Evolutionary conservation across 2,888 invertebrate genomes (phyloP).

Genomic region (Peribatodes rhomboidaria): DNA sequence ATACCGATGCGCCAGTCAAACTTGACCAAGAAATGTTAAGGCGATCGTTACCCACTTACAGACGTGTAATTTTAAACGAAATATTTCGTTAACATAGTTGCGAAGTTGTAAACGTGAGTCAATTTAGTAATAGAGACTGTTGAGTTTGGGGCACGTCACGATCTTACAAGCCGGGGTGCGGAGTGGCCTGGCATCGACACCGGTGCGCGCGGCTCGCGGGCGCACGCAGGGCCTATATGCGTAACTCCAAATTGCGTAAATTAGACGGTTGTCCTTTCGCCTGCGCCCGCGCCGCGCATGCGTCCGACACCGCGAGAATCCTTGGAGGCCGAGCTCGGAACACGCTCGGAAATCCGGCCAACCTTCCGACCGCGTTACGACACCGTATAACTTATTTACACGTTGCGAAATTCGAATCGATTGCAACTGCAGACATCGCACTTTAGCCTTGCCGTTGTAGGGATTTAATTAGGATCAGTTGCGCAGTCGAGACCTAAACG

Average conservation of each 20-base stretch:
- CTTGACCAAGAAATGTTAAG: slow-evolving; percentile 72
- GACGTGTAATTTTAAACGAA: slow-evolving; percentile 67
- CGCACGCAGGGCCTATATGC: slow-evolving; percentile 53
- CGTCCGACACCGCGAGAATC: slow-evolving; percentile 80
- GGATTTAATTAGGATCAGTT: slow-evolving; percentile 86
- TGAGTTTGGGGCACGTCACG: slow-evolving; percentile 67
- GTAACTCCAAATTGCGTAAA: slow-evolving; percentile 68
- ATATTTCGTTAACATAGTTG: slow-evolving; percentile 76
- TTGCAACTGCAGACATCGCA: slow-evolving; percentile 85
- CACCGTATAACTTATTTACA: slow-evolving; percentile 85
- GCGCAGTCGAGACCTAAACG: slow-evolving; percentile 82
- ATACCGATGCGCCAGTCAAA: slow-evolving; percentile 54
- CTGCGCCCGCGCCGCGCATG: slow-evolving; percentile 55
- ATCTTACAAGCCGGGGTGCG: slow-evolving; percentile 55
- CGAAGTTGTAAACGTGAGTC: slow-evolving; percentile 78
- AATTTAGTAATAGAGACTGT: slow-evolving; percentile 73
- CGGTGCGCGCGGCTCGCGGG: slow-evolving; percentile 41
- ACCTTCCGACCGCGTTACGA: slow-evolving; percentile 86
- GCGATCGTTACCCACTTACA: slow-evolving; percentile 60
- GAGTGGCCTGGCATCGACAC: slow-evolving; percentile 8
- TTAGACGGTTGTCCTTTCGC: slow-evolving; percentile 71
- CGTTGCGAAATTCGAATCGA: slow-evolving; percentile 86
- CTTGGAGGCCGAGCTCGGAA: slow-evolving; percentile 84
- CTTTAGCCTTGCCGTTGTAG: slow-evolving; percentile 84
- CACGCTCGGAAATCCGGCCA: slow-evolving; percentile 87